These are phyloP conservation scores for Calidris pugnax DNA, from an alignment of 2,113 vertebrate species.

Conservation along the genomic window DNA sequence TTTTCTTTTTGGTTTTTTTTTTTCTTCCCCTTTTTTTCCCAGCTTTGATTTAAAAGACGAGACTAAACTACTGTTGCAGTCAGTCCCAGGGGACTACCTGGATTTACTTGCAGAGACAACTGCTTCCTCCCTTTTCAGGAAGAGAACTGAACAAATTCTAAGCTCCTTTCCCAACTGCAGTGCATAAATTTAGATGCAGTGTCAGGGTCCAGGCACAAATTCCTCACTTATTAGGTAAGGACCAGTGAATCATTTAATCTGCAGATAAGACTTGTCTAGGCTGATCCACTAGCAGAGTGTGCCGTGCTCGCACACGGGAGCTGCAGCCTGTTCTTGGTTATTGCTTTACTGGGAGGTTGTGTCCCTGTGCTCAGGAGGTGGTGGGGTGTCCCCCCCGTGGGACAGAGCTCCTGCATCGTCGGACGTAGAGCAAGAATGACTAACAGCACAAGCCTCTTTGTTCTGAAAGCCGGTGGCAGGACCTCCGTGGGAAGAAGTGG, in stretches of 20 bases:
- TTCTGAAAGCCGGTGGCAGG: neutral
- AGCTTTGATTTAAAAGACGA: neutral
- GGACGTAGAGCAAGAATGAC: neutral
- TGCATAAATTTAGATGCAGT: slow-evolving; percentile 25
- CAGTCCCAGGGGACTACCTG: neutral
- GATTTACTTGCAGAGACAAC: neutral
- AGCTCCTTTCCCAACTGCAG: neutral
- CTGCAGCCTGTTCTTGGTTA: neutral
- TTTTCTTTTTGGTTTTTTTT: neutral
- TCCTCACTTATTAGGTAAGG: slow-evolving; percentile 59
- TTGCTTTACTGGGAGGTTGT: neutral
- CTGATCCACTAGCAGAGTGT: neutral
- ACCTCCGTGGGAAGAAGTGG: neutral
- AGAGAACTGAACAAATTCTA: neutral
- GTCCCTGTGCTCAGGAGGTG: neutral
- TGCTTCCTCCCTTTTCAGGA: slow-evolving; percentile 23
- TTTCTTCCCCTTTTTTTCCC: neutral
- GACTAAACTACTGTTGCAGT: neutral
- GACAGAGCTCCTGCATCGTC: fast-evolving
- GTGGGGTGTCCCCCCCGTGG: no score
- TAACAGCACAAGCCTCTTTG: neutral
- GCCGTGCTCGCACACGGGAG: neutral
- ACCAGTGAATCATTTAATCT: slow-evolving; percentile 62
- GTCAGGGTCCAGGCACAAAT: slow-evolving; percentile 45
- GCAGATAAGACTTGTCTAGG: slow-evolving; percentile 49